Conservation (phyloP, 2,888 invertebrate genomes). For the Scaptomyza cyrtandrae region DNA sequence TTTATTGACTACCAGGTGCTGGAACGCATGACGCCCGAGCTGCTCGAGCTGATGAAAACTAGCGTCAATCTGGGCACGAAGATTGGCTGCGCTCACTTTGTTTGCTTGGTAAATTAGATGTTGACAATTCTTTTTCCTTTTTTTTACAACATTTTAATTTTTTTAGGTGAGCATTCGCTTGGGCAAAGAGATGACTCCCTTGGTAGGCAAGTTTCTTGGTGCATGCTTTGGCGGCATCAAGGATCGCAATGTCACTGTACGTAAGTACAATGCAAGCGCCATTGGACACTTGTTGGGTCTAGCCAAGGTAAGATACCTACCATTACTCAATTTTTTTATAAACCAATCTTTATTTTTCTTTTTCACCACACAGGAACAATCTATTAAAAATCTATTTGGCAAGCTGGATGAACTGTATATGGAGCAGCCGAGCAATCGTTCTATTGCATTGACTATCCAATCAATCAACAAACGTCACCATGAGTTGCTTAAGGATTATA, state of each 20-base stretch:
- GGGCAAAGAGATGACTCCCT: constrained; percentile 86
- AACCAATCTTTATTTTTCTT: background rate
- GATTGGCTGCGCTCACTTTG: constrained; percentile 92
- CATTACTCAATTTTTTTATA: background rate
- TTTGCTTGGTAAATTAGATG: constrained; percentile 87
- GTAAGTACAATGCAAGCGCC: constrained; percentile 93
- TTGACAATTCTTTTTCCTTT: background rate
- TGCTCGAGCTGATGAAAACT: constrained; percentile 92
- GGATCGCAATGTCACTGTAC: constrained; percentile 92
- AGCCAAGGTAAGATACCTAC: constrained; percentile 88
- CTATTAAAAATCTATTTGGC: constrained; percentile 86
- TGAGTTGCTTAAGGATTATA: constrained; percentile 92
- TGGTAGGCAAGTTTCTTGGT: constrained; percentile 87
- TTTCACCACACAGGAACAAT: constrained; percentile 83
- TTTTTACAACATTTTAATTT: background rate
- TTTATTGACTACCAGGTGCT: constrained; percentile 91
- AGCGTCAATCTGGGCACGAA: constrained; percentile 94
- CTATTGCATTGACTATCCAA: constrained; percentile 91
- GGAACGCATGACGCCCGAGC: constrained; percentile 91
- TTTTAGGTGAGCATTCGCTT: constrained; percentile 85
- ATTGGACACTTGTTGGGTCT: constrained; percentile 93
- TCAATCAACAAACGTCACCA: constrained; percentile 93
- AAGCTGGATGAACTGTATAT: constrained; percentile 86
- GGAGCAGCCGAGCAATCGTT: constrained; percentile 90
- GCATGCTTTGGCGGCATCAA: constrained; percentile 89